Evolutionary conservation across 2,888 invertebrate species (phyloP).

Genomic region (Erannis defoliaria): DNA sequence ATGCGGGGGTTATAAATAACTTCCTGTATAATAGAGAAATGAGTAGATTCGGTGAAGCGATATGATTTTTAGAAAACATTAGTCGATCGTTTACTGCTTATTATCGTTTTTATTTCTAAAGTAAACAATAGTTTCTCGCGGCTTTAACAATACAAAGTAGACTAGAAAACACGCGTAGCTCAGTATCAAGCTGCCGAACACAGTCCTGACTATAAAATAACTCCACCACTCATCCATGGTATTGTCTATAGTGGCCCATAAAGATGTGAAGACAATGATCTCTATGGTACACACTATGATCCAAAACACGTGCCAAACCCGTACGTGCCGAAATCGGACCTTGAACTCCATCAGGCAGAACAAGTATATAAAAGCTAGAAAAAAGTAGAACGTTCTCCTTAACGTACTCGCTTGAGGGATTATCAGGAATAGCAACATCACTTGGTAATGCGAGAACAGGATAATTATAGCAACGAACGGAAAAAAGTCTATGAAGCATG

Average conservation of each 20-base stretch:
- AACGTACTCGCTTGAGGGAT: conserved; percentile 88
- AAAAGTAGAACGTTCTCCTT: conserved; percentile 87
- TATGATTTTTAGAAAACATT: conserved; percentile 41
- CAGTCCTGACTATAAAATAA: conserved; percentile 87
- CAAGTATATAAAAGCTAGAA: conserved; percentile 91
- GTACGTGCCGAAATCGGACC: conserved; percentile 91
- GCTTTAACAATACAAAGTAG: conserved; percentile 88
- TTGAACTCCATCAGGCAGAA: conserved; percentile 93
- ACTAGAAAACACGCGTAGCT: conserved; percentile 88
- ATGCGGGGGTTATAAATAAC: conserved; percentile 47
- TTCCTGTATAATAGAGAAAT: conserved; percentile 46
- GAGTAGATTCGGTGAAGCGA: conserved; percentile 41
- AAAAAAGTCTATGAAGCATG: conserved; percentile 90
- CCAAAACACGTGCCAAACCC: conserved; percentile 90
- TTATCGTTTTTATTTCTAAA: conserved; percentile 58
- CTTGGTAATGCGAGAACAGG: conserved; percentile 87
- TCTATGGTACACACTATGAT: conserved; percentile 89
- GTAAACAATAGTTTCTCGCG: conserved; percentile 85
- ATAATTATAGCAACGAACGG: conserved; percentile 87
- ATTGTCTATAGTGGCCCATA: conserved; percentile 85
- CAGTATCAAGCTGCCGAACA: conserved; percentile 86
- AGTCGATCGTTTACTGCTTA: conserved; percentile 31
- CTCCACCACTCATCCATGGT: conserved; percentile 91
- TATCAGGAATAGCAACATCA: conserved; percentile 89
- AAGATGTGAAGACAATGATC: conserved; percentile 89